These are phyloP conservation scores for Pithys albifrons DNA, from an alignment of 2,113 vertebrate genomes.

Conservation along the genomic window DNA sequence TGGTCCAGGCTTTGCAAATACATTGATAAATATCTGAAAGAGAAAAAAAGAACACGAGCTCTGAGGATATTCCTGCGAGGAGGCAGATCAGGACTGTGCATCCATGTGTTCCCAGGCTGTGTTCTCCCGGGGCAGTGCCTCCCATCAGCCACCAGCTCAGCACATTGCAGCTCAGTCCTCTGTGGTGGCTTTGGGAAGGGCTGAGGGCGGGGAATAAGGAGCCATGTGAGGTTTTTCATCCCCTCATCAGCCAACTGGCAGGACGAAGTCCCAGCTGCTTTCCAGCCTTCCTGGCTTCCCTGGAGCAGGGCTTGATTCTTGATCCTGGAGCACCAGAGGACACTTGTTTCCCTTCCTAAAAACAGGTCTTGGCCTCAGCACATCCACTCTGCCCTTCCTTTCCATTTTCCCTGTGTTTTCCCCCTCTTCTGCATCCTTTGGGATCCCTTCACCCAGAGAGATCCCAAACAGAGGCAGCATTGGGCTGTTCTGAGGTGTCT, in stretches of 20 bases:
- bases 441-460: no score
- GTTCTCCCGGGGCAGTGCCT: background rate
- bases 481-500: background rate
- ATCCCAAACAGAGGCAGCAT: rapidly evolving
- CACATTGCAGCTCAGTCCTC: background rate
- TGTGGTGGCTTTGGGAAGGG: background rate
- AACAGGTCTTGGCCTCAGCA: background rate
- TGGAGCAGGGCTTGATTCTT: background rate
- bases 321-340: background rate
- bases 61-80: conserved; percentile 29
- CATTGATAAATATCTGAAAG: conserved; percentile 22
- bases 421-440: background rate
- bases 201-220: background rate
- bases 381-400: background rate
- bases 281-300: background rate
- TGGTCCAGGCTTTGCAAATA: conserved; percentile 59
- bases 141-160: conserved; percentile 11
- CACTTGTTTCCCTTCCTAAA: background rate
- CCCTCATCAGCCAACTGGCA: background rate
- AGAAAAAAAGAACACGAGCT: background rate
- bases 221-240: background rate
- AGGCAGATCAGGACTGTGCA: background rate
- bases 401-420: background rate
- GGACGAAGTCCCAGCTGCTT: background rate
- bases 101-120: background rate